Base-by-base conservation (phyloP, 37 sponge, comb jelly and placozoan genomes). In the Diacarnus erythraeanus region DNA sequence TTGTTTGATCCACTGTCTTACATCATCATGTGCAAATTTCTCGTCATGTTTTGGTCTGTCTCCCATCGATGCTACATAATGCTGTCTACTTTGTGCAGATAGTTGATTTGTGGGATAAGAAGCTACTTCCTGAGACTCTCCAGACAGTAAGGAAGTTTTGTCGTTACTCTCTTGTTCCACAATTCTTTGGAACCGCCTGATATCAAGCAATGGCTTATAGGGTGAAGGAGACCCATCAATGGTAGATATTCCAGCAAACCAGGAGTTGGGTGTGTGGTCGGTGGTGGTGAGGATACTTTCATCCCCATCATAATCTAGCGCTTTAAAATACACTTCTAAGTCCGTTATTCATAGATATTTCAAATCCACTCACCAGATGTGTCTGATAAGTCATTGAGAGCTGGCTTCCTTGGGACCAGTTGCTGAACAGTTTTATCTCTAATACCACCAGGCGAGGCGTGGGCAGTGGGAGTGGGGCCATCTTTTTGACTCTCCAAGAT, bases 381-480 rank as follows among this genome's bases (percentile, higher is more conserved):
- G 20, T 23, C 8, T 63, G 79, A 68, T 0, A 70, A 59, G 9
- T 89, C 90, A 75, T 89, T 89, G 26, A 89, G 77, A 2, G 90
- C 90, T 12, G 86, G 86, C 79, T 89, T 74, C 23, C 71, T 58
- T 10, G 74, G 85, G 33, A 38, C 57, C 59, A 74, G 5, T 29
- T 69, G 72, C 30, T 40, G 64, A 3, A 89, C 37, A 57, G 81
- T 80, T 10, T 85, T 76, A 30, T 89, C 87, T 40, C 87, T 64
- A 31, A 89, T 84, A 20, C 90, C 90, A 20, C 80, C 90, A 20
- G 90, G 90, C 33, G 86, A 84, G n/a, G 31, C 58, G 23, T 58
- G 20, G 4, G 70, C 90, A 41, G 80, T 78, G 37, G 86, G 86
- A 20, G 26, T 0, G 26, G 76, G 71, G n/a, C 87, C 82, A 41